Evolutionary conservation across 2,797 vertebrate genomes (phyloP), one percentile per base, ranked within the genome.

Genomic region (Pogoniulus pusillus): DNA sequence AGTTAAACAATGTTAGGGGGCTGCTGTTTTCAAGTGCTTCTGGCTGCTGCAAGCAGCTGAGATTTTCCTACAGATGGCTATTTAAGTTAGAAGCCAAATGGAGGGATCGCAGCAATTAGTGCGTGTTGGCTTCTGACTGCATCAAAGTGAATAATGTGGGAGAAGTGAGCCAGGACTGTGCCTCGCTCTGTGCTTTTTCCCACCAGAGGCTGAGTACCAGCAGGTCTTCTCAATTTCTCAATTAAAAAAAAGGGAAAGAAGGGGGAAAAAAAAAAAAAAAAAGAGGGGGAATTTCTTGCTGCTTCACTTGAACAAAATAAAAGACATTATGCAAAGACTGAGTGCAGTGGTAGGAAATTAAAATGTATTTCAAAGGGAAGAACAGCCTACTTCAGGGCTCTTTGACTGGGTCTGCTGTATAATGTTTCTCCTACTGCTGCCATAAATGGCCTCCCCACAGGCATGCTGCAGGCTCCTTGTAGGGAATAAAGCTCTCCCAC

Each of bases 31-130:
- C 84, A 93, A 96, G 90, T 78, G 86, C 91, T 94, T 93, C 85
- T 93, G 90, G 82, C 89, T 79, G 82, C 90, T 92, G 85, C 94
- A 91, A 94, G 87, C 59, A n/a, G 78, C 78, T 58, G 74, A 88
- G 91, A 65, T 93, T 95, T 72, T 86, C 78, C 78, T 94, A 71
- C 81, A 85, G 75, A 86, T 79, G 89, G 85, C 62, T 84, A 74
- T 94, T 90, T 90, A 94, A 93, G 83, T 94, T 92, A 95, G 95
- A 95, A 95, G 83, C 74, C 83, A 92, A 95, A 84, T 10, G 58
- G 85, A 87, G 87, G 59, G 87, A 95, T 94, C 91, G 68, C 75
- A 91, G 85, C 83, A 93, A 79, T 94, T 92, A 77, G 69, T 72
- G 58, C 8, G 2, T 32, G 26, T 90, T 88, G 91, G 85, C 91